phyloP scores from a whole-genome alignment of 2,113 vertebrate species.

The Eptesicus fuscus region DNA sequence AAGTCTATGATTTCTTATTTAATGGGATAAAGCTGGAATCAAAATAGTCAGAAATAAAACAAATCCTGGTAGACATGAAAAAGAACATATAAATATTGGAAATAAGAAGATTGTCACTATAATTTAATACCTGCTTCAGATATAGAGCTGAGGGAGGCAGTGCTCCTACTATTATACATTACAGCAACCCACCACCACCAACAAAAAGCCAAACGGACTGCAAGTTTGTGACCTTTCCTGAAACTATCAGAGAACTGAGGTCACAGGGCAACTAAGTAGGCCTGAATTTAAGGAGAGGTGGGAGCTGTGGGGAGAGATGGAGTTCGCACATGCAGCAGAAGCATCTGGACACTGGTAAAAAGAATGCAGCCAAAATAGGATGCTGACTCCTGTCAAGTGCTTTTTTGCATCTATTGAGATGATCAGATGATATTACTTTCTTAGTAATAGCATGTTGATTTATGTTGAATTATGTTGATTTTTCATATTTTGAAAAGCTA shows the following conservation, averaged over 20 bases:
- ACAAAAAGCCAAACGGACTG: neutral
- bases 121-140: neutral
- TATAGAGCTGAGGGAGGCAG: neutral
- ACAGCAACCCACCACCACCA: neutral
- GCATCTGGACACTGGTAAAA: neutral
- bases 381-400: neutral
- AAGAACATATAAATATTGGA: neutral
- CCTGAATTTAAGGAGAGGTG: neutral
- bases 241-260: neutral
- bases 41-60: neutral
- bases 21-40: neutral
- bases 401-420: neutral
- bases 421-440: neutral
- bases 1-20: neutral
- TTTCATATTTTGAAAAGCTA: neutral
- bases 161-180: neutral
- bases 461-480: neutral
- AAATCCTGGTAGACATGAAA: neutral
- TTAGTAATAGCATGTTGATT: neutral
- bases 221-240: neutral
- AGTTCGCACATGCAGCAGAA: neutral
- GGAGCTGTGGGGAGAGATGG: neutral
- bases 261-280: neutral
- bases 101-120: neutral
- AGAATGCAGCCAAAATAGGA: neutral